Evolutionary conservation across 2,888 invertebrate genomes (phyloP).

Genomic region (Zeuzera pyrina): DNA sequence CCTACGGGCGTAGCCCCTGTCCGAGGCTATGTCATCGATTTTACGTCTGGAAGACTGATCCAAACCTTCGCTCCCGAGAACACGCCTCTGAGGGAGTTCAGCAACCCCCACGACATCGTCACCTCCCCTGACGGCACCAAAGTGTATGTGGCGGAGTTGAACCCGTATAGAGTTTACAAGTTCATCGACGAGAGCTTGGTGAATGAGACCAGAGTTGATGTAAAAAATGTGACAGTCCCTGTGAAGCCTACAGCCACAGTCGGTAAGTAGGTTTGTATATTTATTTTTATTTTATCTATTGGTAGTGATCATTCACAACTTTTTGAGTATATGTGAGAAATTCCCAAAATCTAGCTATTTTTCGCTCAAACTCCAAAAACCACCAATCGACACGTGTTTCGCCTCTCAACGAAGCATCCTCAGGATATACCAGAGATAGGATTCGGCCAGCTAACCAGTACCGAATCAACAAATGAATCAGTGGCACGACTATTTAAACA

Average conservation of each 20-base stretch:
- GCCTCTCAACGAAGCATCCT: too few relatives aligned
- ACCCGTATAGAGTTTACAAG: constrained; percentile 76
- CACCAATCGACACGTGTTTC: too few relatives aligned
- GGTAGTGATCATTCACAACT: too few relatives aligned
- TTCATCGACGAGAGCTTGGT: constrained; percentile 32
- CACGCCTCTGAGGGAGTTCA: constrained; percentile 80
- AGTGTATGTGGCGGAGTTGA: constrained; percentile 85
- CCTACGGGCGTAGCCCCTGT: constrained; percentile 65
- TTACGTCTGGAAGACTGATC: constrained; percentile 70
- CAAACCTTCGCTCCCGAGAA: constrained; percentile 75
- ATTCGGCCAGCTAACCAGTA: too few relatives aligned
- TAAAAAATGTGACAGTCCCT: constrained; percentile 20
- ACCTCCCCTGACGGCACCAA: constrained; percentile 76
- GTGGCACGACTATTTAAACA: too few relatives aligned
- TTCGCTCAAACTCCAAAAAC: too few relatives aligned
- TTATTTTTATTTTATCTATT: constrained; percentile 11
- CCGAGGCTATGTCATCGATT: constrained; percentile 81
- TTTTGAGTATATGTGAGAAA: too few relatives aligned
- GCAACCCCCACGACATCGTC: constrained; percentile 90
- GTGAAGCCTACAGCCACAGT: constrained; percentile 60
- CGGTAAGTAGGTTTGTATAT: constrained; percentile 45
- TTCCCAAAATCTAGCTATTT: too few relatives aligned
- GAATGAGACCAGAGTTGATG: constrained; percentile 21
- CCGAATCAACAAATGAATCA: too few relatives aligned
- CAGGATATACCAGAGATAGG: too few relatives aligned